Base-by-base conservation (phyloP, 2,888 invertebrate genomes). In the Mesorhabditis sp. region DNA sequence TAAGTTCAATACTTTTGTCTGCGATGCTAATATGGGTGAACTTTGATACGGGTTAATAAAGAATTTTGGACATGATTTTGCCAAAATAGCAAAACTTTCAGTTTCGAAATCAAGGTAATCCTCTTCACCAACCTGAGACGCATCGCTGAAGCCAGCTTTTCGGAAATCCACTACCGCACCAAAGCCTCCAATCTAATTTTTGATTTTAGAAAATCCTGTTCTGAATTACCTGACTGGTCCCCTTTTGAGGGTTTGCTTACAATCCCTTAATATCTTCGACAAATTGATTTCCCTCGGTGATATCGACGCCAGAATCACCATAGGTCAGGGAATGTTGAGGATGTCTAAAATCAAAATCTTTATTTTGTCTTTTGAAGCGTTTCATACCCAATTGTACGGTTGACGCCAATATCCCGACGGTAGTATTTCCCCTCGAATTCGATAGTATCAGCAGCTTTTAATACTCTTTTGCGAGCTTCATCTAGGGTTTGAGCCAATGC, bases 241-340 rank as follows among this genome's bases (percentile, higher is more conserved):
- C 82, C 77, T 75, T 5, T 72, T 65, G 10, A 77, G 68, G 4
- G 83, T 83, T 13, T 70, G 67, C 65, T 77, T 71, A 82, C 93
- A 0, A 86, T 0, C 92, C 92, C 86, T 94, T 94, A 70, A 98
- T 92, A 58, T 86, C 86, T 5, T 91, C 89, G 0, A 98, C 92
- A 4, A 98, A 88, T 45, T 90, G 90, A 80, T 96, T 93, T 0
- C 95, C 96, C 2, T 94, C 94, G 77, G 91, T 91, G 76, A 98
- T 96, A 86, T 95, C 93, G 3, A 98, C 97, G 0, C 97, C 97
- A 82, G 88, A 86, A 58, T 85, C 92, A 91, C 92, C 92, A 88
- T 97, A 98, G 0, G 94, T 93, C 3, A 72, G 43, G 15, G 69
- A 68, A 45, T 10, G 5, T 4, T 50, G 45, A 0, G 58, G 58